Base-by-base conservation (phyloP, 2,113 vertebrate species). In the Ceyx cyanopectus region DNA sequence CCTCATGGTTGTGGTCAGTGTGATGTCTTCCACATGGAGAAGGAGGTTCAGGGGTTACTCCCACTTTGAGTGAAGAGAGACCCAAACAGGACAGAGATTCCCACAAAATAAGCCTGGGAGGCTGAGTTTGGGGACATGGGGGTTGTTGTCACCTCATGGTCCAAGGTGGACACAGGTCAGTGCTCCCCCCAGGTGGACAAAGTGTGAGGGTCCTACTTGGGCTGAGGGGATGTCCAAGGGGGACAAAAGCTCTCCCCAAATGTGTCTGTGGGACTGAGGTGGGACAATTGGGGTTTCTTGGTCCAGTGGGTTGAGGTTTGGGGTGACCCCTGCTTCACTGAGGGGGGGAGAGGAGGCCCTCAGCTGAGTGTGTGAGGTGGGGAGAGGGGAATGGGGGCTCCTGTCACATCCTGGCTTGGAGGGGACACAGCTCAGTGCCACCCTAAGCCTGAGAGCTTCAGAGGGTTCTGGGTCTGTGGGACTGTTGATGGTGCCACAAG, bases 21-120 rank as follows among this genome's bases (percentile, higher is more conserved):
- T 0, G 0, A 5, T 72, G 63, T 23, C 40, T 26, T 29, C 54
- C 9, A 30, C 3, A 1, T 34, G 30, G 18, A 63, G 46, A 27
- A 51, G 16, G 9, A 76, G 23, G n/a, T 65, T 54, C 1, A 6
- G 32, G 46, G 51, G 4, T 84, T 66, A 4, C 6, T 81, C 9
- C 15, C 34, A 5, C 14, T 53, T 56, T 40, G 53, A 26, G 41
- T 79, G 58, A 79, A 37, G 23, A 81, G 24, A 45, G 26, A 58
- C 43, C 15, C 46, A 75, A 45, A 82, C 4, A 5, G 29, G 70
- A 17, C 32, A 51, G 32, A 8, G 2, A 29, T 48, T 68, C n/a
- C n/a, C 7, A 24, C 30, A 19, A 46, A 85, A 53, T 30, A 50
- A 77, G 14, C 32, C 26, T 30, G 17, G 2, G 24, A 10, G 54